phyloP scores from a whole-genome alignment of 2,113 vertebrate genomes.

The Cardinalis cardinalis region DNA sequence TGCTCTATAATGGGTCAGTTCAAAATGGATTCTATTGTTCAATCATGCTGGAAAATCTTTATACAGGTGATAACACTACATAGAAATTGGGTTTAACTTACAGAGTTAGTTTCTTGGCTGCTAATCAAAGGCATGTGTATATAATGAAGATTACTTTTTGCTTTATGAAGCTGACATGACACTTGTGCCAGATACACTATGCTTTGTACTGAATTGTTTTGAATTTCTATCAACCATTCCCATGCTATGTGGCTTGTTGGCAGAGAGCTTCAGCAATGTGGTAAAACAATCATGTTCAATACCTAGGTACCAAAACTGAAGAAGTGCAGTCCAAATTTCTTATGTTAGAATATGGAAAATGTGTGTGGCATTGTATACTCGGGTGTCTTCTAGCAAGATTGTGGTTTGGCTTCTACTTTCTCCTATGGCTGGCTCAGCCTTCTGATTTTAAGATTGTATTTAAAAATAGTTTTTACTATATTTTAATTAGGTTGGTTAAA shows the following conservation, averaged over 20 bases:
- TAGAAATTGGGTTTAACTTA: background rate
- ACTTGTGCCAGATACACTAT: background rate
- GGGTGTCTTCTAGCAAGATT: constrained; percentile 38
- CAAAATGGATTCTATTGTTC: background rate
- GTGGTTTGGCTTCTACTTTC: constrained; percentile 40
- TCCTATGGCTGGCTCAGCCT: background rate
- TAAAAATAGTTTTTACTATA: constrained; percentile 48
- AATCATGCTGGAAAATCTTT: background rate
- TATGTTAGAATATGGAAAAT: constrained; percentile 37
- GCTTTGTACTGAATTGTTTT: background rate
- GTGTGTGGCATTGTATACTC: constrained; percentile 38
- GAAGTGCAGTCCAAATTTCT: constrained; percentile 15
- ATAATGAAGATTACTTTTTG: background rate
- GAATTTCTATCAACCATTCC: constrained; percentile 2
- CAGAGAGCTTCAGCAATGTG: constrained; percentile 10
- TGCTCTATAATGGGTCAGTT: background rate
- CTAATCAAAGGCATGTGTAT: background rate
- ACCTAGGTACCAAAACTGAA: constrained; percentile 35
- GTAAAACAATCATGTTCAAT: constrained; percentile 48
- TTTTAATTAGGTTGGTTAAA: constrained; percentile 59
- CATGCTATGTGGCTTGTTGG: background rate
- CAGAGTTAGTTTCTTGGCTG: background rate
- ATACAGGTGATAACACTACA: background rate
- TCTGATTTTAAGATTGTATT: constrained; percentile 20
- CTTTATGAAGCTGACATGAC: background rate